These are phyloP conservation scores for Saccostrea glomerata DNA, from an alignment of 1,140 invertebrate species.

Conservation along the genomic window DNA sequence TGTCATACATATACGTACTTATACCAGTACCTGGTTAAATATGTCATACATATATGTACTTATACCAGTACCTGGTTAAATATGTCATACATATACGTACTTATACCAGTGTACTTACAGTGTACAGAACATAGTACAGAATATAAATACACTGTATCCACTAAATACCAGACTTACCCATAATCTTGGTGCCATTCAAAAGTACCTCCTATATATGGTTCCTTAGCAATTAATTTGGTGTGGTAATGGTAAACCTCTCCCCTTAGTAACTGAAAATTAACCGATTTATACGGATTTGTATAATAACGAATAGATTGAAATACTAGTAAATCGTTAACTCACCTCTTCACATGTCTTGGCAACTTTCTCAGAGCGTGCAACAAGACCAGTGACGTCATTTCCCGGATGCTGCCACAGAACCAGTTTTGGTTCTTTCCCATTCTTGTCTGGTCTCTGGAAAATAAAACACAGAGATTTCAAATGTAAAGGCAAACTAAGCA, in stretches of 20 bases:
- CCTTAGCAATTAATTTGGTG: constrained; percentile 71
- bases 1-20: constrained; percentile 74
- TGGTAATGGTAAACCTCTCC: constrained; percentile 75
- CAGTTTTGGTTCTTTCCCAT: constrained; percentile 55
- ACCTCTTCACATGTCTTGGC: constrained; percentile 69
- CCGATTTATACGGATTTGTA: no score
- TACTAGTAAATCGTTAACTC: background rate
- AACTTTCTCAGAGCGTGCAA: constrained; percentile 68
- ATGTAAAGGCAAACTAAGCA: no score
- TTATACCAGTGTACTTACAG: constrained; percentile 71
- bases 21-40: constrained; percentile 67
- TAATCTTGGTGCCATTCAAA: constrained; percentile 76
- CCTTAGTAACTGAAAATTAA: constrained; percentile 59
- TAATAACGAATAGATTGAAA: no score
- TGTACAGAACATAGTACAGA: background rate
- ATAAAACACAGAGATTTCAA: no score
- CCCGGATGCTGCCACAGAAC: constrained; percentile 69
- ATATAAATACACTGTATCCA: background rate
- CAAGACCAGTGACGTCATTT: constrained; percentile 73
- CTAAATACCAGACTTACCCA: constrained; percentile 59
- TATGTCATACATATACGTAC: no score
- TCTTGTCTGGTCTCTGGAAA: constrained; percentile 56
- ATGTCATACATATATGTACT: constrained; percentile 70
- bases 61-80: constrained; percentile 72
- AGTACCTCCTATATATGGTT: constrained; percentile 67